A percentile compares a stretch with the other conserved stretches of the same genome.
phyloP scores from a whole-genome alignment of 1,140 invertebrate species.

The Dendrolimus kikuchii region DNA sequence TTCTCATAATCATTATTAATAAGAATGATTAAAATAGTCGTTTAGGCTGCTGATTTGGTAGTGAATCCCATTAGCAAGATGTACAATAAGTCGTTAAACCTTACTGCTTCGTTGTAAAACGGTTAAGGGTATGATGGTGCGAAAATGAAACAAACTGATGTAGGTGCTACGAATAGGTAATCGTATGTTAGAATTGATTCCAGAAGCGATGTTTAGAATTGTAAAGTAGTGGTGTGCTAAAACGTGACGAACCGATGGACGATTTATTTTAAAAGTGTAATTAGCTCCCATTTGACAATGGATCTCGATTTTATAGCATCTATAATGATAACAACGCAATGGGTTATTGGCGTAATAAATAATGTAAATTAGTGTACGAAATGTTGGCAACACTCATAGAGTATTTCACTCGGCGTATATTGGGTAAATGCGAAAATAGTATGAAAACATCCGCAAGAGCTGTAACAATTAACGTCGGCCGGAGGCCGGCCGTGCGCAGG shows the following conservation, averaged over 20 bases:
- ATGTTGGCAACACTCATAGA: no score
- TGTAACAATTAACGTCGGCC: slow-evolving; percentile 19
- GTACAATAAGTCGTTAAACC: slow-evolving; percentile 61
- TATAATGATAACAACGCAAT: no score
- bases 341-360: no score
- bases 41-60: slow-evolving; percentile 17
- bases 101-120: slow-evolving; percentile 48
- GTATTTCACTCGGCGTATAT: not conserved
- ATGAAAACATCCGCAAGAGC: slow-evolving; percentile 32
- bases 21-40: not conserved
- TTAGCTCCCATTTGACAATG: not conserved
- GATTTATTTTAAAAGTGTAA: slow-evolving; percentile 7
- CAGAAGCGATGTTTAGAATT: no score
- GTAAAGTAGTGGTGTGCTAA: not conserved
- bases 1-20: not conserved
- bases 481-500: slow-evolving; percentile 15
- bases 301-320: no score
- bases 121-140: slow-evolving; percentile 45
- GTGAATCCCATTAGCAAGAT: slow-evolving; percentile 39
- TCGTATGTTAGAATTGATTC: not conserved
- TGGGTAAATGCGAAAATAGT: slow-evolving; percentile 14
- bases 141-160: slow-evolving; percentile 19
- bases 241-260: slow-evolving; percentile 2
- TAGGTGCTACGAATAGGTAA: slow-evolving; percentile 20
- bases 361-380: no score